Percentiles rank a stretch among this genome's conserved stretches.
phyloP scores from a whole-genome alignment of 2,888 invertebrate species.

The Adelphocoris suturalis region DNA sequence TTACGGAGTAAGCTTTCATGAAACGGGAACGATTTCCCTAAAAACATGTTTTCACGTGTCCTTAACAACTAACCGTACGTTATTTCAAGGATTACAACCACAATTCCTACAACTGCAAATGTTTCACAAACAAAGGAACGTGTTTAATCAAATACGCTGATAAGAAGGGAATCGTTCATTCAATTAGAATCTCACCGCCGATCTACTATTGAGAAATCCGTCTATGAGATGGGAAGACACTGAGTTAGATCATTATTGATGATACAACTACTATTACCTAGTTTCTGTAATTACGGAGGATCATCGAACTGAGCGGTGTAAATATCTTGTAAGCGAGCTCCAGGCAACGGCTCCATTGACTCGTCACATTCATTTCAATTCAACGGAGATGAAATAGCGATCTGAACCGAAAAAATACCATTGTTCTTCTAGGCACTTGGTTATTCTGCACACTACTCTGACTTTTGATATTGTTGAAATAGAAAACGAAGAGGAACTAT shows the following conservation, averaged over 20 bases:
- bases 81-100: no score
- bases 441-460: no score
- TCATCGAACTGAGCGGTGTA: slow-evolving; percentile 14
- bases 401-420: no score
- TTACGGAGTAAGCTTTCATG: no score
- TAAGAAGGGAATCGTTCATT: not conserved
- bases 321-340: not conserved
- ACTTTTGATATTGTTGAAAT: no score
- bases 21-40: no score
- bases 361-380: not conserved
- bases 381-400: no score
- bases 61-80: no score
- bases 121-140: not conserved
- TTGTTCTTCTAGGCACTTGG: no score
- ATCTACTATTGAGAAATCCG: not conserved
- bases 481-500: not conserved
- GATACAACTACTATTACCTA: slow-evolving; percentile 2
- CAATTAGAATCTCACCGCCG: not conserved
- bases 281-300: slow-evolving; percentile 2
- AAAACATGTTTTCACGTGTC: no score
- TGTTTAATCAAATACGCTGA: not conserved
- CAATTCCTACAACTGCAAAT: no score
- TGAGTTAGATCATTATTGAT: not conserved
- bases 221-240: not conserved
- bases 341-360: not conserved